Conservation (phyloP, 2,113 vertebrate genomes). For the Hyaena hyaena region DNA sequence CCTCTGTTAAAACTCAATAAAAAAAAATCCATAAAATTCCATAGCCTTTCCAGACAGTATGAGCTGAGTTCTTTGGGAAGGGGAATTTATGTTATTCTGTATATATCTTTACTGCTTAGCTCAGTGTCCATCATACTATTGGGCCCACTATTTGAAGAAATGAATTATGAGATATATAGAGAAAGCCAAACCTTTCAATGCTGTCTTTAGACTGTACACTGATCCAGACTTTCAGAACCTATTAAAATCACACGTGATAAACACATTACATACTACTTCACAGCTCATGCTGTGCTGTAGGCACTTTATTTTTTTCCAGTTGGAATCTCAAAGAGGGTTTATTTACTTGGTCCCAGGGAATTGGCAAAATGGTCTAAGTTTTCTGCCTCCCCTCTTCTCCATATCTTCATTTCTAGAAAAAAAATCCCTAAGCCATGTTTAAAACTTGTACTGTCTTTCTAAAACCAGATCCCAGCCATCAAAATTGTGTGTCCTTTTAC, state of each 20-base stretch:
- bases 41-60: not conserved
- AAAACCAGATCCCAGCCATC: not conserved
- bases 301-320: not conserved
- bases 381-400: not conserved
- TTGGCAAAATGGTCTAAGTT: not conserved
- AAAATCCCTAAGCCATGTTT: not conserved
- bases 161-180: not conserved
- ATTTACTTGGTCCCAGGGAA: not conserved
- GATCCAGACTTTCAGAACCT: not conserved
- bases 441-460: not conserved
- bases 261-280: not conserved
- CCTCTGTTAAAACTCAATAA: not conserved
- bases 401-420: constrained; percentile 28
- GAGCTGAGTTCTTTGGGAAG: not conserved
- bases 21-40: not conserved
- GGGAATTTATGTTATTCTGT: not conserved
- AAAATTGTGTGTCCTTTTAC: constrained; percentile 6
- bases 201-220: not conserved
- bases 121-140: not conserved
- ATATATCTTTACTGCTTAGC: not conserved
- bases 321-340: not conserved
- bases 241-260: not conserved
- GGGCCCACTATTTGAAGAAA: not conserved
- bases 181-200: not conserved
- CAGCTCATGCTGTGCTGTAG: not conserved